Base-by-base conservation (phyloP, 2,888 invertebrate genomes). In the Trisateles emortualis region DNA sequence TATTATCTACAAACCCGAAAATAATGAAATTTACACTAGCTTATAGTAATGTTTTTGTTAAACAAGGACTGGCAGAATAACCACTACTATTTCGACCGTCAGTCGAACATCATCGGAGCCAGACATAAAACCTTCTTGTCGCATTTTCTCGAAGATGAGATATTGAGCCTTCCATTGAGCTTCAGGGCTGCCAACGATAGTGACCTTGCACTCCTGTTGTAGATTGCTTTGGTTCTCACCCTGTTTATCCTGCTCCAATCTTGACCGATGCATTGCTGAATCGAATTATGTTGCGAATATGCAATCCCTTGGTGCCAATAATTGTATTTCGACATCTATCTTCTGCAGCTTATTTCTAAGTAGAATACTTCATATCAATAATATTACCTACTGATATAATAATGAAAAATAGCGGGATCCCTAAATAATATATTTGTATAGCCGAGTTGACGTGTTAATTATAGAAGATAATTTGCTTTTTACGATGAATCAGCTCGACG, bases 91-190 rank as follows among this genome's bases (percentile, higher is more conserved):
- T 92, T 99, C 99, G 33, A 98, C 97, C 0, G 98, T 97, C 78
- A 99, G 94, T 83, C 98, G 96, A 29, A 99, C 98, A 87, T 99
- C 98, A 75, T 98, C 97, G 2, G 96, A 96, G 36, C 97, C 97
- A 11, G 96, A 96, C 82, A 97, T 96, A 82, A 98, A 98, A 42
- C 98, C 98, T 90, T 98, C 98, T 84, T 98, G 98, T 73, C 98
- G 95, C 96, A 99, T 98, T 88, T 99, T 99, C 84, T 99, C 98
- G 86, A 98, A 99, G 83, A 99, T 98, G 93, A 98, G 95, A 90
- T 97, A 99, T 90, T 99, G 99, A 55, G 99, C 99, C 95, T 98
- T 98, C 98, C 98, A 99, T 86, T 99, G 98, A 49, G 98, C 97
- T 91, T 99, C 98, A 2, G 98, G 97, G 69, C 97, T 97, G 53